A percentile compares a stretch with the other conserved stretches of the same genome.
phyloP scores from a whole-genome alignment of 37 sponge, comb jelly and placozoan genomes.

The Amphimedon queenslandica region DNA sequence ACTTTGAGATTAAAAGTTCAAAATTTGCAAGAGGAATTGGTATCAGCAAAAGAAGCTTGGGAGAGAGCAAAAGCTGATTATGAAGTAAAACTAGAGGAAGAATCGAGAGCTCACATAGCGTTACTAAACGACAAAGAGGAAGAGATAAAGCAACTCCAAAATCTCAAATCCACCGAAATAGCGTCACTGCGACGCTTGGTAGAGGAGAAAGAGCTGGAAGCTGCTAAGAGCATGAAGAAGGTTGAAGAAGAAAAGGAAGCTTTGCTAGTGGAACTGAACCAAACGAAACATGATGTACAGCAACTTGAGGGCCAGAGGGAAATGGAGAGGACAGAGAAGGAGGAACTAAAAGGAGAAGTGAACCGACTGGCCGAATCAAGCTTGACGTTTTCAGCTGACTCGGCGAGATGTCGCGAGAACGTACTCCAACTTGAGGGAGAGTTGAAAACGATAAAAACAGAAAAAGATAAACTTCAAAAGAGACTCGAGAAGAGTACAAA shows the following conservation, averaged over 20 bases:
- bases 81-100: too few relatives aligned
- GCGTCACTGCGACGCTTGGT: background rate
- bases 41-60: too few relatives aligned
- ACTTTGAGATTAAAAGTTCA: too few relatives aligned
- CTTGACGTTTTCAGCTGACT: background rate
- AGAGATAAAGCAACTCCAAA: background rate
- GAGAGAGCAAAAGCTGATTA: too few relatives aligned
- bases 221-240: background rate
- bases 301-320: constrained; percentile 3
- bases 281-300: background rate
- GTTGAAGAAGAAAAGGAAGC: background rate
- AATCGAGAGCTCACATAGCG: too few relatives aligned
- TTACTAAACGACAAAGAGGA: background rate
- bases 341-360: constrained; percentile 33
- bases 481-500: constrained; percentile 18
- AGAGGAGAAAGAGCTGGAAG: background rate
- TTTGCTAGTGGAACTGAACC: background rate
- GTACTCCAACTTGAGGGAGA: background rate
- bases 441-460: background rate
- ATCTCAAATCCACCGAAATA: too few relatives aligned
- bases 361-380: constrained; percentile 17
- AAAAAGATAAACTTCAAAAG: constrained; percentile 10
- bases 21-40: too few relatives aligned
- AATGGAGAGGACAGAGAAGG: constrained; percentile 12
- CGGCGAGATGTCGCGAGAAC: constrained; percentile 11